Evolutionary conservation across 2,797 vertebrate species (phyloP).

Genomic region (Gobio occitaniae): DNA sequence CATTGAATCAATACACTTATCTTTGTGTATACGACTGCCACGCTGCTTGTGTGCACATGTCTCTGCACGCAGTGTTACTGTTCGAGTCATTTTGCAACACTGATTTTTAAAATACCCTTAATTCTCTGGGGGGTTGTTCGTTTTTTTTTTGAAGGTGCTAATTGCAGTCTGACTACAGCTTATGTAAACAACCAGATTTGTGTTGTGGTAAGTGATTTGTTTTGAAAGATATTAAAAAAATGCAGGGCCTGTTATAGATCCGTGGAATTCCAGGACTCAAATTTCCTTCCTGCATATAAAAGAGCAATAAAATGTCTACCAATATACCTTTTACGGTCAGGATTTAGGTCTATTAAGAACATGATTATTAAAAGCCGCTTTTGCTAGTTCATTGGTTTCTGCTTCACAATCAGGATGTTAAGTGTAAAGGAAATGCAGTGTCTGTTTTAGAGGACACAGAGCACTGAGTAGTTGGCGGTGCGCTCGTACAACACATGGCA

Average conservation of each 20-base stretch:
- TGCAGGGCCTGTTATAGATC: background rate
- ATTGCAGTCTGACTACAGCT: background rate
- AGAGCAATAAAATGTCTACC: background rate
- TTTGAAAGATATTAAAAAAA: constrained; percentile 9
- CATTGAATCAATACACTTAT: constrained; percentile 16
- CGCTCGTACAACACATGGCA: constrained; percentile 39
- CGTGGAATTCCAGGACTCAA: background rate
- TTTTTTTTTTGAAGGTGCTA: background rate
- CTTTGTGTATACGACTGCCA: background rate
- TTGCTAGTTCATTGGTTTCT: constrained; percentile 31
- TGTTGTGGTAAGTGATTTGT: constrained; percentile 12
- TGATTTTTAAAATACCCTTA: background rate
- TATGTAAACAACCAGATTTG: constrained; percentile 5
- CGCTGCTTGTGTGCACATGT: background rate
- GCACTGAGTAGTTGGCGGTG: constrained; percentile 13
- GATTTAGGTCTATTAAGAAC: constrained; percentile 7
- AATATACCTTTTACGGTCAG: background rate
- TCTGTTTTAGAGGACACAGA: constrained; percentile 21
- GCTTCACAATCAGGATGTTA: constrained; percentile 35
- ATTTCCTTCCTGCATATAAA: background rate
- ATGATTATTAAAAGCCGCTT: constrained; percentile 3
- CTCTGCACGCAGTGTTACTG: background rate
- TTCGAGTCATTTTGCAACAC: constrained; percentile 5
- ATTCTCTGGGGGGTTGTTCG: constrained; percentile 6
- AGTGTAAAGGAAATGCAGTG: constrained; percentile 28